phyloP scores from a whole-genome alignment of 2,113 vertebrate genomes.

The Melanerpes aurifrons region DNA sequence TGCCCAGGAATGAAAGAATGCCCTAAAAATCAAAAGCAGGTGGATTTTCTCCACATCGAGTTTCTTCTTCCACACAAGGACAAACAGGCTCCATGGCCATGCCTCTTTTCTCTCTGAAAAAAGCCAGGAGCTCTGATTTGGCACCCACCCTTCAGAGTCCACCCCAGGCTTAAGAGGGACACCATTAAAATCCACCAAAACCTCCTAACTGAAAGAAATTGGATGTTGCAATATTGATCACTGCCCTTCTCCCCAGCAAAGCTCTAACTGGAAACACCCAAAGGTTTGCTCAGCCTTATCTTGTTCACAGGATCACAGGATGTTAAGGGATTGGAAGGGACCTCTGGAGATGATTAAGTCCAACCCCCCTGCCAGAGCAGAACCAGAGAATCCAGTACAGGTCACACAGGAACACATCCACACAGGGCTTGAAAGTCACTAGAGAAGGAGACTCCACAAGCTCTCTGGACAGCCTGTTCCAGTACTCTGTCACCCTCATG shows the following conservation, averaged over 20 bases:
- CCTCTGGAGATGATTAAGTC: too few relatives aligned
- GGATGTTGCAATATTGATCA: background rate
- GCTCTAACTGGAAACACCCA: background rate
- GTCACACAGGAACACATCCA: too few relatives aligned
- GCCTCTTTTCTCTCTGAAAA: background rate
- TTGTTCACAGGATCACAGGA: too few relatives aligned
- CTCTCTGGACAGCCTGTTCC: too few relatives aligned
- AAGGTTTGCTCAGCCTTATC: background rate
- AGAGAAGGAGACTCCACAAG: too few relatives aligned
- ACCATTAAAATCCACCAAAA: background rate
- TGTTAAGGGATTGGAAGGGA: too few relatives aligned
- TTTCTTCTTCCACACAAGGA: conserved; percentile 21
- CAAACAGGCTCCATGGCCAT: background rate
- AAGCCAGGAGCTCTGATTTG: background rate
- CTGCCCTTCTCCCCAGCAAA: background rate
- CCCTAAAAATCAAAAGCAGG: conserved; percentile 70
- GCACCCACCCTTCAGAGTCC: background rate
- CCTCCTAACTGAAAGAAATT: background rate
- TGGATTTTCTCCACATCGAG: conserved; percentile 35
- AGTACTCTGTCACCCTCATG: too few relatives aligned
- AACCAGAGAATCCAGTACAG: too few relatives aligned
- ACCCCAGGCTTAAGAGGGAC: background rate
- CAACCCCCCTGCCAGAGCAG: too few relatives aligned
- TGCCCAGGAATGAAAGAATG: conserved; percentile 36
- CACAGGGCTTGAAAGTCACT: too few relatives aligned